A percentile compares a stretch with the other conserved stretches of the same genome.
phyloP scores from a whole-genome alignment of 2,797 vertebrate species.

The Microcaecilia unicolor region DNA sequence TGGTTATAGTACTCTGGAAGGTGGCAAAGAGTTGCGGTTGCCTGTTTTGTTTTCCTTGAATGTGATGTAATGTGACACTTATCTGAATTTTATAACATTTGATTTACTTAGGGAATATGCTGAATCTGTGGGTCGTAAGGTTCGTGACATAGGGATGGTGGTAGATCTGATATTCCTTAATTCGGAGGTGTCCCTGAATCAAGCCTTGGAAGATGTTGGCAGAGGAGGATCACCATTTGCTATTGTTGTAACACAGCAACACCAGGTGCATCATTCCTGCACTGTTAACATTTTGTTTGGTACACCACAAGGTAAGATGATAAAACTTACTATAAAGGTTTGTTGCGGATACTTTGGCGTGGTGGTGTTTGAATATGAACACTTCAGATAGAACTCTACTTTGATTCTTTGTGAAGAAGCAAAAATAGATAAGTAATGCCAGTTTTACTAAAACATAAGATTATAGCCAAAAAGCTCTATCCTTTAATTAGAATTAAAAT shows the following conservation, averaged over 20 bases:
- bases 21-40: no score
- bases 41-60: background rate
- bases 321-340: no score
- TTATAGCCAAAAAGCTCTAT: no score
- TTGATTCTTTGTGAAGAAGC: no score
- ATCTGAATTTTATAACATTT: slow-evolving; percentile 16
- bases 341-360: background rate
- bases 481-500: no score
- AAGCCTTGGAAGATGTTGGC: slow-evolving; percentile 91
- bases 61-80: background rate
- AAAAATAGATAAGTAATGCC: no score
- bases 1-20: no score
- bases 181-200: slow-evolving; percentile 90
- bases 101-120: slow-evolving; percentile 80
- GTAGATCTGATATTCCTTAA: slow-evolving; percentile 98
- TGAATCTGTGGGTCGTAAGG: slow-evolving; percentile 87
- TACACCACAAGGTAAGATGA: slow-evolving; percentile 89
- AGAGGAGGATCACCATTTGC: slow-evolving; percentile 92
- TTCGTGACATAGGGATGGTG: slow-evolving; percentile 92
- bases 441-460: no score
- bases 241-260: slow-evolving; percentile 95
- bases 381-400: no score
- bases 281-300: slow-evolving; percentile 97
- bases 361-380: background rate
- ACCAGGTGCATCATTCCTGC: slow-evolving; percentile 93